phyloP scores from a whole-genome alignment of 2,888 invertebrate genomes.

The Drosophila paracracens region DNA sequence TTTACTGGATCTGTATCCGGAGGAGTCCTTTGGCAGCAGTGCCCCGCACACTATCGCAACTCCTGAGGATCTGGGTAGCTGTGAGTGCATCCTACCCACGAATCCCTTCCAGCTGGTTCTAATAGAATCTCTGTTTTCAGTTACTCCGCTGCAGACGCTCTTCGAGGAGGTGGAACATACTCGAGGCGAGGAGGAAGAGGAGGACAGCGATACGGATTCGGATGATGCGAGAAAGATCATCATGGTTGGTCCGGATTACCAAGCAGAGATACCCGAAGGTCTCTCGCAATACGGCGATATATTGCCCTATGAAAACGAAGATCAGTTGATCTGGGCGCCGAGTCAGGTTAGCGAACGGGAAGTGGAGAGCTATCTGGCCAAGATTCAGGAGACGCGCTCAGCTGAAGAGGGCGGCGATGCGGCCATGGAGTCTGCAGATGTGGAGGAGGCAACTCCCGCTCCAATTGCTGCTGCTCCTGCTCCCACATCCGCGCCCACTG shows the following conservation, averaged over 20 bases:
- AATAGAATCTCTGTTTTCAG: conserved; percentile 20
- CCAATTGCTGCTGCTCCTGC: background rate
- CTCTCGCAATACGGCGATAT: conserved; percentile 96
- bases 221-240: conserved; percentile 88
- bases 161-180: conserved; percentile 86
- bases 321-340: conserved; percentile 97
- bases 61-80: conserved; percentile 54
- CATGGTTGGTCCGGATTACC: conserved; percentile 97
- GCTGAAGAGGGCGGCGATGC: conserved; percentile 17
- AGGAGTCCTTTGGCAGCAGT: conserved; percentile 63
- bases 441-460: conserved; percentile 6
- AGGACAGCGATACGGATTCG: conserved; percentile 76
- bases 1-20: conserved; percentile 86
- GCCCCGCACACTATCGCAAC: conserved; percentile 2
- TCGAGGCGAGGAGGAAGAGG: conserved; percentile 85
- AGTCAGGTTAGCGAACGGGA: conserved; percentile 89
- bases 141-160: conserved; percentile 67
- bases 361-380: conserved; percentile 92
- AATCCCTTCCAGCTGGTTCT: background rate
- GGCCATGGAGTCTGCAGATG: background rate
- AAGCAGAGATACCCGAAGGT: conserved; percentile 97
- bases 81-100: conserved; percentile 40
- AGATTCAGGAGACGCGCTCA: conserved; percentile 77
- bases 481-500: background rate
- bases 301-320: conserved; percentile 97